These are phyloP conservation scores for Sebastes ruberrimus DNA, from an alignment of 2,797 vertebrate species.

Conservation along the genomic window DNA sequence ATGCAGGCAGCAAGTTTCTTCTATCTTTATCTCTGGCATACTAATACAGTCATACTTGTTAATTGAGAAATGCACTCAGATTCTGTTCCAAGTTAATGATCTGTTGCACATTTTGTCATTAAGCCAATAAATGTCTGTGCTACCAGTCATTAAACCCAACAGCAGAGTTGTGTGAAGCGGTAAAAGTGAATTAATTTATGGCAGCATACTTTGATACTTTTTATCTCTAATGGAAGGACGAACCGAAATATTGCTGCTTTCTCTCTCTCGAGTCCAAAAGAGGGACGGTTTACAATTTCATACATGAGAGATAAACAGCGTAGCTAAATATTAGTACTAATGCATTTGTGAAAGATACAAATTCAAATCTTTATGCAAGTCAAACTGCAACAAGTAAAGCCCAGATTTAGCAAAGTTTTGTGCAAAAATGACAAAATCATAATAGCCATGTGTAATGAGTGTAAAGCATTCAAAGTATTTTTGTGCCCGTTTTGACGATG, in stretches of 20 bases:
- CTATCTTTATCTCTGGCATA: not conserved
- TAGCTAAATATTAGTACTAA: not conserved
- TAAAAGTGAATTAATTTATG: slow-evolving; percentile 46
- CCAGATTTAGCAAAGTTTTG: not conserved
- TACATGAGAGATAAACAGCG: not conserved
- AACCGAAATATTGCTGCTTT: not conserved
- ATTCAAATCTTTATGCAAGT: not conserved
- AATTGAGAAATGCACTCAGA: slow-evolving; percentile 54
- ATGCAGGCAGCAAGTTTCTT: not conserved
- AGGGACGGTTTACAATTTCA: not conserved
- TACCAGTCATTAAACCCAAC: slow-evolving; percentile 66
- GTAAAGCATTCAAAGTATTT: not conserved
- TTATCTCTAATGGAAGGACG: slow-evolving; percentile 11
- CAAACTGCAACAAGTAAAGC: not conserved
- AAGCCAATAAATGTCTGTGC: slow-evolving; percentile 64
- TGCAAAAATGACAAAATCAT: not conserved
- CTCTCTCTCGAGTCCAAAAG: not conserved
- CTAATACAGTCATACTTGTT: slow-evolving; percentile 41
- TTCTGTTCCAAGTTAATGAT: slow-evolving; percentile 71
- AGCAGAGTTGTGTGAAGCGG: slow-evolving; percentile 40
- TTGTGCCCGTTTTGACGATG: not conserved
- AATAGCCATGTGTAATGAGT: not conserved
- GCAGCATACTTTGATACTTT: slow-evolving; percentile 16
- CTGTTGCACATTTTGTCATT: slow-evolving; percentile 67
- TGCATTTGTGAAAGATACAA: not conserved